These are phyloP conservation scores for Drosophila meridionalis DNA, from an alignment of 2,888 invertebrate species.

Conservation along the genomic window DNA sequence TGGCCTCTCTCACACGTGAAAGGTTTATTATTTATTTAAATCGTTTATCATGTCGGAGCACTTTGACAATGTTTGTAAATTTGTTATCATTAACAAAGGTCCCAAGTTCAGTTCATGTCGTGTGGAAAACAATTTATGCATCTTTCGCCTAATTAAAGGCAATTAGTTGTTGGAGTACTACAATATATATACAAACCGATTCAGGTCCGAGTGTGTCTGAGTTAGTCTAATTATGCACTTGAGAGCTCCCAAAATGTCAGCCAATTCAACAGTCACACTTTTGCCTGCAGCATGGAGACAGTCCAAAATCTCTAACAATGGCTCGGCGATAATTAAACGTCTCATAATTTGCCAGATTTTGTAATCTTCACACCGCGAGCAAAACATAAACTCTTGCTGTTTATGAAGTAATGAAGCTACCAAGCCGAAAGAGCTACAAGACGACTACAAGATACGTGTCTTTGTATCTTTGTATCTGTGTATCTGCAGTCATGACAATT, in stretches of 20 bases:
- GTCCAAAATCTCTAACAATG: constrained; percentile 19
- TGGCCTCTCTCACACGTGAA: neutral
- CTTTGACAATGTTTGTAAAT: constrained; percentile 20
- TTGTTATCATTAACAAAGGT: constrained; percentile 23
- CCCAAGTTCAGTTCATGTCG: constrained; percentile 37
- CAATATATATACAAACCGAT: neutral
- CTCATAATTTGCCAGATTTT: constrained; percentile 62
- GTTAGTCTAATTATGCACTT: constrained; percentile 51
- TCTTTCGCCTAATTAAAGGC: constrained; percentile 52
- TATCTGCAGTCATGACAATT: constrained; percentile 41
- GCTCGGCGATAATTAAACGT: constrained; percentile 50
- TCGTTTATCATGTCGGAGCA: constrained; percentile 14
- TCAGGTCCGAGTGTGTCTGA: neutral
- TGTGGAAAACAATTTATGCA: constrained; percentile 46
- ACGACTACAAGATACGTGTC: constrained; percentile 9
- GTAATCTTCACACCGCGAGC: constrained; percentile 55
- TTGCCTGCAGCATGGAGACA: constrained; percentile 14
- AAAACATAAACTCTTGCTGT: constrained; percentile 31
- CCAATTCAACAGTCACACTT: constrained; percentile 20
- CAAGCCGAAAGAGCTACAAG: constrained; percentile 24
- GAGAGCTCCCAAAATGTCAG: constrained; percentile 29
- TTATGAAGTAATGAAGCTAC: constrained; percentile 63
- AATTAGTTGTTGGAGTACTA: constrained; percentile 48
- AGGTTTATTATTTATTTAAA: neutral
- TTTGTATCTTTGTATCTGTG: constrained; percentile 18